Conservation (phyloP, 2,797 vertebrate species). For the Threskiornis aethiopicus region DNA sequence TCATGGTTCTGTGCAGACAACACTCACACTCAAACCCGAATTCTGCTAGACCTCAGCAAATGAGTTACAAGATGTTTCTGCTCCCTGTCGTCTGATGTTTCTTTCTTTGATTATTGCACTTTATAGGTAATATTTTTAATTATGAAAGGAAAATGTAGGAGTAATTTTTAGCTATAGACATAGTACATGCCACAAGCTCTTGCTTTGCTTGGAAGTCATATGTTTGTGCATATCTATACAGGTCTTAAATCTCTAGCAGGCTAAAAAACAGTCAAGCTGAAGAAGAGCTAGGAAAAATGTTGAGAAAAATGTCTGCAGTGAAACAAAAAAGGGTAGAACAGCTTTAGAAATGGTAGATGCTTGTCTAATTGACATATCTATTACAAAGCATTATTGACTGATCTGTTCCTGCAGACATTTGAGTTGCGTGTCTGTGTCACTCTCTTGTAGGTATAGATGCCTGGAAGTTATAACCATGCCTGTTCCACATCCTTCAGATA, state of each 20-base stretch:
- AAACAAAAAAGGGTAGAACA: not conserved
- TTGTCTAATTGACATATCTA: not conserved
- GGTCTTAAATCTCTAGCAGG: not conserved
- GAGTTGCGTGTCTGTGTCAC: accelerated
- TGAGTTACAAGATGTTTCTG: not conserved
- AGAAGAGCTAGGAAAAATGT: not conserved
- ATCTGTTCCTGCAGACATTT: not conserved
- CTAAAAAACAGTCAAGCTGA: not conserved
- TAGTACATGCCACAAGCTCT: not conserved
- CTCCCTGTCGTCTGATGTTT: not conserved
- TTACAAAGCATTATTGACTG: not conserved
- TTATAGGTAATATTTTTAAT: not conserved
- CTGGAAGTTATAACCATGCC: conserved; percentile 13
- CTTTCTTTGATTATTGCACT: not conserved
- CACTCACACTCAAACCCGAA: not conserved
- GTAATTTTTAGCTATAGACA: not conserved
- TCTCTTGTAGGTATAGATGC: conserved; percentile 12
- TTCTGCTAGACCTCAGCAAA: not conserved
- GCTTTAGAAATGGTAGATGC: not conserved
- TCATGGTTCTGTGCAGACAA: not conserved
- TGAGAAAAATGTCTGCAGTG: not conserved
- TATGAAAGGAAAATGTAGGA: not conserved
- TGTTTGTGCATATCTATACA: not conserved
- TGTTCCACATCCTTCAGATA: conserved; percentile 44
- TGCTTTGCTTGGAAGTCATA: not conserved